Percentiles rank a stretch among this genome's conserved stretches.
Conservation (phyloP, 1,140 invertebrate genomes). For the Neodiprion virginianus region DNA sequence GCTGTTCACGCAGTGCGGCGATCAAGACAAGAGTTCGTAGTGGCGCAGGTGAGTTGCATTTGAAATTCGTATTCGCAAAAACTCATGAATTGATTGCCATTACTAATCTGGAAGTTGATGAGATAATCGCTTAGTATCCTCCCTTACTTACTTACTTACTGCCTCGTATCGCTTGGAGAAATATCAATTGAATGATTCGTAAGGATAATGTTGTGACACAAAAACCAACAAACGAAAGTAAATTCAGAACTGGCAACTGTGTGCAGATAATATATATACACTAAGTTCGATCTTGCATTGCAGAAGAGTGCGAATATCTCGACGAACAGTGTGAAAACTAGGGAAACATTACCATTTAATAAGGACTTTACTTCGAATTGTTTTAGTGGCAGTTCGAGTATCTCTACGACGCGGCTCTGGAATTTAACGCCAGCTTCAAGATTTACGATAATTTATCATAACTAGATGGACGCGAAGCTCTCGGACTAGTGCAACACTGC, state of each 20-base stretch:
- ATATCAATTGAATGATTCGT: not conserved
- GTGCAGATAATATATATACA: not conserved
- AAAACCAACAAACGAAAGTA: not conserved
- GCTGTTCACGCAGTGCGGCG: conserved; percentile 45
- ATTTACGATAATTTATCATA: conserved; percentile 45
- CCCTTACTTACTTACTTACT: not conserved
- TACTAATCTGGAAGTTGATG: too few relatives aligned
- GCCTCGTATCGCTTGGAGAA: not conserved
- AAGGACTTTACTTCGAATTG: not conserved
- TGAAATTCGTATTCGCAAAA: not conserved
- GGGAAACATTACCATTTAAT: conserved; percentile 10
- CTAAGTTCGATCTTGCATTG: too few relatives aligned
- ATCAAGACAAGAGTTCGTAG: conserved; percentile 46
- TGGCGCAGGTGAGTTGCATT: conserved; percentile 19
- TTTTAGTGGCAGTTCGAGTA: conserved; percentile 25
- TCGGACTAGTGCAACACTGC: too few relatives aligned
- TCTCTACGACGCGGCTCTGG: conserved; percentile 20
- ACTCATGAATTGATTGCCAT: not conserved
- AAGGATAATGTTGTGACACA: not conserved
- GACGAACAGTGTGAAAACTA: not conserved
- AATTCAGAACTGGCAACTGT: not conserved
- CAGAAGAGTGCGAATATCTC: too few relatives aligned
- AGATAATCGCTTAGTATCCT: too few relatives aligned
- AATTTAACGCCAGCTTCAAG: conserved; percentile 43
- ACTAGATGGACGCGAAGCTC: not conserved